Conservation (phyloP, 2,113 vertebrate species). For the Sapajus apella region DNA sequence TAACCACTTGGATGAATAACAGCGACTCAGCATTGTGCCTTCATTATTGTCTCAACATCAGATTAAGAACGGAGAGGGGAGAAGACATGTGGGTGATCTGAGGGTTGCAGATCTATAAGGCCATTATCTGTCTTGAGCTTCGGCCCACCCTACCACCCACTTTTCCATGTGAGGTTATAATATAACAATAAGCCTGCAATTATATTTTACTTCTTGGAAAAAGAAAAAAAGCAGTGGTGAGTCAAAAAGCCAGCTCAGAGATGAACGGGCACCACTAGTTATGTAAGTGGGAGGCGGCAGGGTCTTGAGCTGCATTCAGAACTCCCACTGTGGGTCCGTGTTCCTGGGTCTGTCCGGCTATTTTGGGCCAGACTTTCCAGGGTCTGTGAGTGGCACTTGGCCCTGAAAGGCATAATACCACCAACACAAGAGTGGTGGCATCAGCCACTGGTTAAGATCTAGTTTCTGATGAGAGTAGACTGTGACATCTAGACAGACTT, state of each 20-base stretch:
- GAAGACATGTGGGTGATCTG: conserved; percentile 51
- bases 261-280: background rate
- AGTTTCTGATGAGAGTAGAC: background rate
- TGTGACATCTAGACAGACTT: background rate
- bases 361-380: background rate
- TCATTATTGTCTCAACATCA: conserved; percentile 64
- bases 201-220: conserved; percentile 70
- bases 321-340: fast-evolving
- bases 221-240: conserved; percentile 50
- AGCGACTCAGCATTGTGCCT: background rate
- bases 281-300: background rate
- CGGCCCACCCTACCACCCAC: conserved; percentile 76
- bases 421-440: fast-evolving
- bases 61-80: conserved; percentile 35
- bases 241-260: conserved; percentile 71
- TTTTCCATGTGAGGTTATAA: conserved; percentile 65
- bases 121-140: conserved; percentile 64
- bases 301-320: background rate
- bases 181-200: conserved; percentile 70
- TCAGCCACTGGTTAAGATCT: background rate
- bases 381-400: background rate
- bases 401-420: too few relatives aligned
- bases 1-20: conserved; percentile 24
- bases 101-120: background rate
- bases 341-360: background rate